Evolutionary conservation across 2,888 invertebrate species (phyloP).

Genomic region (Trichopoda pennipes): DNA sequence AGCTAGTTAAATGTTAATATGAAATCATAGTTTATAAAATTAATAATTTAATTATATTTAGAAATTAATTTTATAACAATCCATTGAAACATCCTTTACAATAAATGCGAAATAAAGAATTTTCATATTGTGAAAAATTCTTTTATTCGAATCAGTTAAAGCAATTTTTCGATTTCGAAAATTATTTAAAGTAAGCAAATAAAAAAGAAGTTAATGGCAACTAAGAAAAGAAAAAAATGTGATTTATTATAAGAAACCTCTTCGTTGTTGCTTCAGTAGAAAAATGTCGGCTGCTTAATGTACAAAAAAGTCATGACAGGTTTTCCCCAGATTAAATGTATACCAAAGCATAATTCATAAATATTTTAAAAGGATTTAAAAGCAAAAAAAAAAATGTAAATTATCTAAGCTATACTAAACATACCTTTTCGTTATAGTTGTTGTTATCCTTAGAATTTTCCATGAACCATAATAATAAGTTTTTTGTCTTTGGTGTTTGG

Average conservation of each 20-base stretch:
- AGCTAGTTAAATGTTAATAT: no score
- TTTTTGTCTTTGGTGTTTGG: slow-evolving; percentile 15
- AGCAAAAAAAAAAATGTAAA: neutral
- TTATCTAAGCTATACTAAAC: neutral
- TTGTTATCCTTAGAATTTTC: slow-evolving; percentile 45
- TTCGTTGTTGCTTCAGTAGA: neutral
- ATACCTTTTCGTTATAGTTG: slow-evolving; percentile 44
- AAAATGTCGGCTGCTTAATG: neutral
- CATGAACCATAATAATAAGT: slow-evolving; percentile 31
- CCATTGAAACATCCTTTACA: no score
- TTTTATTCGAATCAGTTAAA: no score
- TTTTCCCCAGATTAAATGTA: slow-evolving; percentile 3
- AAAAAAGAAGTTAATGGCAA: slow-evolving; percentile 1
- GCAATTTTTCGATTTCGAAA: no score
- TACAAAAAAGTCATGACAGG: neutral
- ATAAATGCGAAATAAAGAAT: no score
- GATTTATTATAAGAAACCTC: slow-evolving; percentile 27
- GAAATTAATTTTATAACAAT: no score
- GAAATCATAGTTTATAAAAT: no score
- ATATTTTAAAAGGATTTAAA: slow-evolving; percentile 3
- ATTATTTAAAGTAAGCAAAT: no score
- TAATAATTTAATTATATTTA: no score
- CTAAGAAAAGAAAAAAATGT: neutral
- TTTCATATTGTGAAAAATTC: no score
- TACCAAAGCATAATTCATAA: slow-evolving; percentile 13